A percentile compares a stretch with the other conserved stretches of the same genome.
These are phyloP conservation scores for Lasioglossum calceatum DNA, from an alignment of 2,888 invertebrate genomes.

Conservation along the genomic window DNA sequence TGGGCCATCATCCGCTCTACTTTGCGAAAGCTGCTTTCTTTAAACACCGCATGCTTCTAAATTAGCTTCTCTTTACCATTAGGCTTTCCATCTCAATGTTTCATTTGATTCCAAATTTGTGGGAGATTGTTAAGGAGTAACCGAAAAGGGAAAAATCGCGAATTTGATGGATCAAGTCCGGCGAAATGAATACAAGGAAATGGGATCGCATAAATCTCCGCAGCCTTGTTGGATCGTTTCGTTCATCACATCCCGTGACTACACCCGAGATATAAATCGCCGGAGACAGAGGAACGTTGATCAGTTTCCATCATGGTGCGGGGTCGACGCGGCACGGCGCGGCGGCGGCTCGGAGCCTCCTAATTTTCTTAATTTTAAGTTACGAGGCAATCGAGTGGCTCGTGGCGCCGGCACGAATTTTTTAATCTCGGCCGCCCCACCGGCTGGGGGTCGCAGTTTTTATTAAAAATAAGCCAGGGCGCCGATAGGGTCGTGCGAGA, in stretches of 20 bases:
- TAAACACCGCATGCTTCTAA: not conserved
- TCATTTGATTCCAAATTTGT: not conserved
- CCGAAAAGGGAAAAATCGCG: not conserved
- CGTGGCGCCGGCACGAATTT: conserved; percentile 68
- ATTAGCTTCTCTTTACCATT: not conserved
- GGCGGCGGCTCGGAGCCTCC: conserved; percentile 40
- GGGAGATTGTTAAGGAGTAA: not conserved
- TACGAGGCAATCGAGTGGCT: conserved; percentile 73
- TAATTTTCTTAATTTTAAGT: conserved; percentile 79
- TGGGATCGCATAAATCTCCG: not conserved
- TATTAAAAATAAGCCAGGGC: conserved; percentile 74
- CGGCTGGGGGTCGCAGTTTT: conserved; percentile 63
- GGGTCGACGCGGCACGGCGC: not conserved
- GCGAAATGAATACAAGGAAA: conserved; percentile 5
- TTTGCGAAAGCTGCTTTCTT: not conserved
- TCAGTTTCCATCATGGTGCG: conserved; percentile 32
- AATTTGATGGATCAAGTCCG: not conserved
- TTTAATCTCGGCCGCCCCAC: conserved; percentile 70
- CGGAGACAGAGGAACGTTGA: conserved; percentile 11
- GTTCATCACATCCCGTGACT: not conserved
- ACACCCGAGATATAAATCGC: conserved; percentile 4
- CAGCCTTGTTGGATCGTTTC: not conserved
- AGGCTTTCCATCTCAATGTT: not conserved
- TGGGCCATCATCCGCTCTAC: not conserved
- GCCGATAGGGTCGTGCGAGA: conserved; percentile 59